Evolutionary conservation across 2,797 vertebrate genomes (phyloP).

Genomic region (Arrhamphus sclerolepis): DNA sequence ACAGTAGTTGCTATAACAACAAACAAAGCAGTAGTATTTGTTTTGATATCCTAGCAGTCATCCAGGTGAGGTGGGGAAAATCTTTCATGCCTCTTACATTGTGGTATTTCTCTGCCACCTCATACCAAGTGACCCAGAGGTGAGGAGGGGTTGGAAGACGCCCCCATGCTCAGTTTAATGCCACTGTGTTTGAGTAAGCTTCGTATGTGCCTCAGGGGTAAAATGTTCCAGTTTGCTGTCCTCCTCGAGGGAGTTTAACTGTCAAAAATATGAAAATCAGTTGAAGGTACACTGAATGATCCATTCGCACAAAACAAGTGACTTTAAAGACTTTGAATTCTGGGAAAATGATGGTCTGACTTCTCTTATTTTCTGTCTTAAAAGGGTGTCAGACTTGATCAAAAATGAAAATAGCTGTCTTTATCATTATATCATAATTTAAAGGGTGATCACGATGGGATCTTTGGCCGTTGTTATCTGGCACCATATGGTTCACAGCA

Average conservation of each 20-base stretch:
- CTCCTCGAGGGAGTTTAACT: conserved; percentile 1
- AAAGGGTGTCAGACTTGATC: neutral
- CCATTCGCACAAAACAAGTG: neutral
- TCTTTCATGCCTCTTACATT: conserved; percentile 9
- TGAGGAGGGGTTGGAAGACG: conserved; percentile 16
- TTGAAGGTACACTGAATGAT: neutral
- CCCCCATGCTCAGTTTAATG: conserved; percentile 3
- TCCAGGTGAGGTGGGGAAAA: conserved; percentile 38
- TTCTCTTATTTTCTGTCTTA: neutral
- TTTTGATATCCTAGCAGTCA: conserved; percentile 48
- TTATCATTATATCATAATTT: neutral
- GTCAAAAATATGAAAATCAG: conserved; percentile 4
- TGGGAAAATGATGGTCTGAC: neutral
- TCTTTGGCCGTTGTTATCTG: conserved; percentile 13
- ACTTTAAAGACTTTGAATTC: neutral
- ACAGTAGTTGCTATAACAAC: conserved; percentile 56
- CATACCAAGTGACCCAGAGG: conserved; percentile 20
- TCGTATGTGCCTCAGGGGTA: conserved; percentile 22
- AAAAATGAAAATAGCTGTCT: neutral
- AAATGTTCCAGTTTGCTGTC: neutral
- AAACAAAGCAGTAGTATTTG: conserved; percentile 62
- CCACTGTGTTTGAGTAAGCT: conserved; percentile 9
- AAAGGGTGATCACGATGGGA: neutral
- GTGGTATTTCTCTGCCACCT: conserved; percentile 17
- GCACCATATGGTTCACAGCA: neutral